phyloP scores from a whole-genome alignment of 2,888 invertebrate genomes.

The Mayetiola destructor region DNA sequence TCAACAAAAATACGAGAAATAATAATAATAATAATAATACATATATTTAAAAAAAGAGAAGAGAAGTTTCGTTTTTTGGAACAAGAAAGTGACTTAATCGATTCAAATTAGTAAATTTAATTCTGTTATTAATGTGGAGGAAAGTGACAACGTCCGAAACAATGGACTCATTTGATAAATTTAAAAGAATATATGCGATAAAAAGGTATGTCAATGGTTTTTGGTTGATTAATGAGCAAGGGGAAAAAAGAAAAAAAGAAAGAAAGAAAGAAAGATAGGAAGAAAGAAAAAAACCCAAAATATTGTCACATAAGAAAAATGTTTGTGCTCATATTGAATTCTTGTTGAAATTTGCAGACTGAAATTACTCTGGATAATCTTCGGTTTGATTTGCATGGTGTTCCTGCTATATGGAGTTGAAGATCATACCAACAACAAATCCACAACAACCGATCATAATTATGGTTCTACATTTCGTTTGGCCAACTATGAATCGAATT shows the following conservation, averaged over 20 bases:
- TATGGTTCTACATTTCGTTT: not conserved
- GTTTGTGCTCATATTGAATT: not conserved
- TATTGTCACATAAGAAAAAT: not conserved
- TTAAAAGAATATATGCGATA: not conserved
- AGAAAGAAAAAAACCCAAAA: not conserved
- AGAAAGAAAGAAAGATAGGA: not conserved
- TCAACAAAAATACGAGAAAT: not conserved
- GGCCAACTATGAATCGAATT: too few species aligned
- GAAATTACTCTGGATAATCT: not conserved
- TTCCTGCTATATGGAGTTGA: not conserved
- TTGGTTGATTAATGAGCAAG: not conserved
- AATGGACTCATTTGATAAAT: not conserved
- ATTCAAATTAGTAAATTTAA: not conserved
- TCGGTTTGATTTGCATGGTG: not conserved
- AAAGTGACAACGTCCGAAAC: not conserved
- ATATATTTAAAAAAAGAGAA: not conserved
- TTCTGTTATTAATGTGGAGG: not conserved
- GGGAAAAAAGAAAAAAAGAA: not conserved
- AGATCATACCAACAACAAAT: not conserved
- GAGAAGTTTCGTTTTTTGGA: not conserved
- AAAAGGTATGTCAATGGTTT: constrained; percentile 1
- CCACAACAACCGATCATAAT: not conserved
- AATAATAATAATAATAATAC: not conserved
- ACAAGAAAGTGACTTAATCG: not conserved
- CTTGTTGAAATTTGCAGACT: not conserved